Percentiles rank a stretch among this genome's conserved stretches.
Conservation (phyloP, 2,888 invertebrate genomes). For the Parthenolecanium corni region DNA sequence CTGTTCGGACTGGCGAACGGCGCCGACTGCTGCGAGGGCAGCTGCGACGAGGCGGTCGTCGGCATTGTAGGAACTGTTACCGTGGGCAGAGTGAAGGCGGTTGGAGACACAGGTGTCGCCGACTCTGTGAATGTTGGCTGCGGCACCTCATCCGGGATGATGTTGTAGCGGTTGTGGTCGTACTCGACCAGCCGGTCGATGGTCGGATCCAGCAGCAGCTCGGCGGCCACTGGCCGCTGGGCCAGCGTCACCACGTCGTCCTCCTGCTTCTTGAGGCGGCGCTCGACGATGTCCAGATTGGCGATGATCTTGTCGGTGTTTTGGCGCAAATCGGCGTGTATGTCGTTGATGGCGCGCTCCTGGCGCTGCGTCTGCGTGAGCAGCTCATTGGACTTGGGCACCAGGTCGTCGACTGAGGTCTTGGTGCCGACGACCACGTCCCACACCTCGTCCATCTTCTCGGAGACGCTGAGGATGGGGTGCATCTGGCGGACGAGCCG, state of each 20-base stretch:
- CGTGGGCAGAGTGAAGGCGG: constrained; percentile 39
- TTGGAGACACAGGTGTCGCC: constrained; percentile 39
- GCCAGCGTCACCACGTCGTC: constrained; percentile 68
- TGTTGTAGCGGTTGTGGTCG: constrained; percentile 54
- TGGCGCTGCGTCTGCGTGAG: constrained; percentile 75
- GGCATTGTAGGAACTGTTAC: constrained; percentile 33
- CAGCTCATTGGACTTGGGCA: constrained; percentile 76
- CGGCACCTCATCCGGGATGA: constrained; percentile 21
- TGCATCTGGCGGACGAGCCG: constrained; percentile 67
- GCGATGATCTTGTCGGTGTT: constrained; percentile 80
- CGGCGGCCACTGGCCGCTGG: constrained; percentile 62
- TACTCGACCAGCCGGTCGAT: constrained; percentile 69
- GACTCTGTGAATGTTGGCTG: constrained; percentile 35
- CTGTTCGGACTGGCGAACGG: constrained; percentile 28
- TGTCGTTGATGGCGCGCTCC: constrained; percentile 74
- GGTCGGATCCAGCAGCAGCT: constrained; percentile 61
- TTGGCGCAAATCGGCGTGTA: constrained; percentile 65
- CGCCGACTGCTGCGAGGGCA: constrained; percentile 29
- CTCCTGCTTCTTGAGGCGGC: constrained; percentile 69
- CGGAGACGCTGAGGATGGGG: constrained; percentile 69
- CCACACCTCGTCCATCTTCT: constrained; percentile 87
- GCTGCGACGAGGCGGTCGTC: constrained; percentile 11
- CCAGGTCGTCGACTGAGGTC: constrained; percentile 70
- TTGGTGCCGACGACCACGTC: constrained; percentile 80
- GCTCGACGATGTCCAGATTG: constrained; percentile 75